Evolutionary conservation across 2,113 vertebrate genomes (phyloP).

Genomic region (Falco punctatus): DNA sequence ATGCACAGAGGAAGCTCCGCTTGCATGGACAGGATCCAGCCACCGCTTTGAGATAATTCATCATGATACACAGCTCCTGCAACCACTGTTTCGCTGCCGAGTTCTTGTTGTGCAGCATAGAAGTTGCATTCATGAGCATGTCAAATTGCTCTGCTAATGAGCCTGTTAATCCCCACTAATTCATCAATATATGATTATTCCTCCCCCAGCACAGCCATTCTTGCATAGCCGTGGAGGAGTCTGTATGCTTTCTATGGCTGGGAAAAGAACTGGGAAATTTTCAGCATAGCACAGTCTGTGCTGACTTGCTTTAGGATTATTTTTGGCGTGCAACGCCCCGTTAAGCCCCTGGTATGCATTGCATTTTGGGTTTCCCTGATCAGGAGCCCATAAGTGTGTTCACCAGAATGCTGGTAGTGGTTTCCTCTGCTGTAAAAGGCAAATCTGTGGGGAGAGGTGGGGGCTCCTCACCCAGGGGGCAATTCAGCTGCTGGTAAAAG

Average conservation of each 20-base stretch:
- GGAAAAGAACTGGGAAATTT: not conserved
- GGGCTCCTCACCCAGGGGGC: too few relatives aligned
- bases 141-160: not conserved
- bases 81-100: rapidly evolving
- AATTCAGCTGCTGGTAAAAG: not conserved
- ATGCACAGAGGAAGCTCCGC: not conserved
- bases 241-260: not conserved
- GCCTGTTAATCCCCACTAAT: not conserved
- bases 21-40: not conserved
- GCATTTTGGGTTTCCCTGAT: rapidly evolving
- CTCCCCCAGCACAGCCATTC: not conserved
- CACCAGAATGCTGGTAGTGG: rapidly evolving
- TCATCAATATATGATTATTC: rapidly evolving
- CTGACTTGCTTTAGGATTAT: not conserved
- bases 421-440: not conserved
- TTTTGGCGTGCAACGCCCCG: rapidly evolving
- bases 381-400: rapidly evolving
- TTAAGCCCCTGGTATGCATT: rapidly evolving
- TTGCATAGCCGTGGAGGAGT: rapidly evolving
- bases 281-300: not conserved
- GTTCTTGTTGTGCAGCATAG: not conserved
- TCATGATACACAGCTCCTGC: not conserved
- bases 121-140: not conserved
- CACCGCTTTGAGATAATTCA: rapidly evolving
- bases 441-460: too few relatives aligned